These are phyloP conservation scores for Garra rufa DNA, from an alignment of 2,113 vertebrate species.

Conservation along the genomic window DNA sequence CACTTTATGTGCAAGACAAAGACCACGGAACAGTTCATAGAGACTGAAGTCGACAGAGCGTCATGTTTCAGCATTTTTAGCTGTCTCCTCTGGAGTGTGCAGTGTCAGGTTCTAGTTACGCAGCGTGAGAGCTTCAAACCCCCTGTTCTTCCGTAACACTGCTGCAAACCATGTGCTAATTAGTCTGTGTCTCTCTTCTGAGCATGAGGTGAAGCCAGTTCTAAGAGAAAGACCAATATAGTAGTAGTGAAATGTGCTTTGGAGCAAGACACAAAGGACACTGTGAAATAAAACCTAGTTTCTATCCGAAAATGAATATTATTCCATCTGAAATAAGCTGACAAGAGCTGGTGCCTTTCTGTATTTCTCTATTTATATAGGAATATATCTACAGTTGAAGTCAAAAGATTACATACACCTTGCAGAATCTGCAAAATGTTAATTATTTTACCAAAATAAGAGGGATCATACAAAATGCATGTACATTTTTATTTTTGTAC, in stretches of 20 bases:
- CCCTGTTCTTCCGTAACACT: conserved; percentile 16
- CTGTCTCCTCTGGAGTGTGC: conserved; percentile 8
- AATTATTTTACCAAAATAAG: no score
- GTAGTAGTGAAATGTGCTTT: background rate
- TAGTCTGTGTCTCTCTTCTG: conserved; percentile 33
- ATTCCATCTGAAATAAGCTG: background rate
- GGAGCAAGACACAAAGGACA: conserved; percentile 1
- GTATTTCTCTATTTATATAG: no score
- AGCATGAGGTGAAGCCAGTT: conserved; percentile 16
- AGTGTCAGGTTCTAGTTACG: conserved; percentile 25
- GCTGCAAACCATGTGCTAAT: conserved; percentile 32
- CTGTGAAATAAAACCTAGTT: background rate
- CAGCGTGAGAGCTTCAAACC: conserved; percentile 1
- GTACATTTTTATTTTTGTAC: no score
- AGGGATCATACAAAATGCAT: no score
- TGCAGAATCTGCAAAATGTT: no score
- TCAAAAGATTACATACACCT: no score
- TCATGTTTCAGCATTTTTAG: conserved; percentile 42
- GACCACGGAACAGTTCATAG: conserved; percentile 6
- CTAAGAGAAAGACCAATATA: conserved; percentile 21
- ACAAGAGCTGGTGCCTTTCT: background rate
- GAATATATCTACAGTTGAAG: no score
- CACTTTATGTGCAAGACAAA: conserved; percentile 14
- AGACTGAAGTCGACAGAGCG: conserved; percentile 34
- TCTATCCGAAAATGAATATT: background rate